A percentile compares a stretch with the other conserved stretches of the same genome.
phyloP scores from a whole-genome alignment of 2,888 invertebrate genomes.

The Temnothorax unifasciatus region DNA sequence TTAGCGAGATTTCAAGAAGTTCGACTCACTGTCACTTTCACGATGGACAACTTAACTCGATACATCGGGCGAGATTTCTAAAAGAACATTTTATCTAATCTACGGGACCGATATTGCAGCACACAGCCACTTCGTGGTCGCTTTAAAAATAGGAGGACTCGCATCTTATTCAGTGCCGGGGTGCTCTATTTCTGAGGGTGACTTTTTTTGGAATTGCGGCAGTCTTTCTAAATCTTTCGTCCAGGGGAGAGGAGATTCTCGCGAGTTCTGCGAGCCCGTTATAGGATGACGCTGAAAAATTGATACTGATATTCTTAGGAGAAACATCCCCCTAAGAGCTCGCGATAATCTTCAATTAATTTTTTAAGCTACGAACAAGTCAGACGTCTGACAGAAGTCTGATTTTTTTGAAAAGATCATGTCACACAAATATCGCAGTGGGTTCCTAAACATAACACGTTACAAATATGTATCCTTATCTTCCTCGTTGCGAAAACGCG shows the following conservation, averaged over 20 bases:
- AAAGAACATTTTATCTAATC: slow-evolving; percentile 24
- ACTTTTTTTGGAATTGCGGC: slow-evolving; percentile 11
- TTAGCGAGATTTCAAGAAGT: not conserved
- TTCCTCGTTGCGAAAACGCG: slow-evolving; percentile 51
- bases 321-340: not conserved
- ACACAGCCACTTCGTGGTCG: too few relatives aligned
- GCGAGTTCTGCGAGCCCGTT: not conserved
- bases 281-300: slow-evolving; percentile 26
- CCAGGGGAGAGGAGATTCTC: not conserved
- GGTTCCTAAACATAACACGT: not conserved
- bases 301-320: not conserved
- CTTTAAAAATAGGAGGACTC: slow-evolving; percentile 27
- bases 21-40: not conserved
- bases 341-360: slow-evolving; percentile 17
- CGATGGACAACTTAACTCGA: not conserved
- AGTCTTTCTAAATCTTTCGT: not conserved
- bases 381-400: not conserved
- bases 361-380: not conserved
- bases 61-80: not conserved
- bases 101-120: not conserved
- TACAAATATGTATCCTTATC: not conserved
- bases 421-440: not conserved
- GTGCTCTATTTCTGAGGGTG: slow-evolving; percentile 26
- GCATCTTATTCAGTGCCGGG: slow-evolving; percentile 2
- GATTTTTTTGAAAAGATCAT: not conserved